These are phyloP conservation scores for Rhynchonycteris naso DNA, from an alignment of 2,797 vertebrate genomes.

Conservation along the genomic window DNA sequence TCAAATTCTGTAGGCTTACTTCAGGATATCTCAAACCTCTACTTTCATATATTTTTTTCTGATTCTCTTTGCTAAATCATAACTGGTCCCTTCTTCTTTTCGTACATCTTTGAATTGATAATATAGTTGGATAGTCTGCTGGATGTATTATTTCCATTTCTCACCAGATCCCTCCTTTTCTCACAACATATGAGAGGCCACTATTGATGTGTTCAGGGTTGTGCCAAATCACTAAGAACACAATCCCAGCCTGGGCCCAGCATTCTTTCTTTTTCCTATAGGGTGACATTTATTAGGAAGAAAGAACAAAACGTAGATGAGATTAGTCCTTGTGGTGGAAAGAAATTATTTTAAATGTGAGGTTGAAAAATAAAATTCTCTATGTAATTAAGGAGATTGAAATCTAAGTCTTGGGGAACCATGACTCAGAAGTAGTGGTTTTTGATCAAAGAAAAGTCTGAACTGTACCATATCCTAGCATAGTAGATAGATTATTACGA, in stretches of 20 bases:
- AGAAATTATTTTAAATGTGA: conserved; percentile 10
- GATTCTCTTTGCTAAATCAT: background rate
- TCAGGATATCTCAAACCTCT: background rate
- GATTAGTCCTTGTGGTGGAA: background rate
- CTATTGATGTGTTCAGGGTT: background rate
- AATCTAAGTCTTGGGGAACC: background rate
- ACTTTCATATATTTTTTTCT: background rate
- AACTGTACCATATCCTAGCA: background rate
- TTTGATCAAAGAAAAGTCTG: background rate
- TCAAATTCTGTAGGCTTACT: background rate
- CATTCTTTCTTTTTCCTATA: background rate
- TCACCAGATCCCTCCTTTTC: background rate
- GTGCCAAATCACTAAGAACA: background rate
- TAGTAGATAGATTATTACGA: background rate
- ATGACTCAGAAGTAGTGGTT: background rate
- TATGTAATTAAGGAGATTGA: background rate
- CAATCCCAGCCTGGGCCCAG: background rate
- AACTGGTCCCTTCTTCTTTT: background rate
- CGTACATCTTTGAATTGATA: background rate
- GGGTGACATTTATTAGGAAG: background rate
- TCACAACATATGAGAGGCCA: background rate
- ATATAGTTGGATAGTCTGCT: background rate
- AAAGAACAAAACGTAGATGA: background rate
- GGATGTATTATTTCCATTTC: background rate
- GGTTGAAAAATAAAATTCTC: background rate